A percentile compares a stretch with the other conserved stretches of the same genome.
phyloP scores from a whole-genome alignment of 2,797 vertebrate genomes.

The Miichthys miiuy region DNA sequence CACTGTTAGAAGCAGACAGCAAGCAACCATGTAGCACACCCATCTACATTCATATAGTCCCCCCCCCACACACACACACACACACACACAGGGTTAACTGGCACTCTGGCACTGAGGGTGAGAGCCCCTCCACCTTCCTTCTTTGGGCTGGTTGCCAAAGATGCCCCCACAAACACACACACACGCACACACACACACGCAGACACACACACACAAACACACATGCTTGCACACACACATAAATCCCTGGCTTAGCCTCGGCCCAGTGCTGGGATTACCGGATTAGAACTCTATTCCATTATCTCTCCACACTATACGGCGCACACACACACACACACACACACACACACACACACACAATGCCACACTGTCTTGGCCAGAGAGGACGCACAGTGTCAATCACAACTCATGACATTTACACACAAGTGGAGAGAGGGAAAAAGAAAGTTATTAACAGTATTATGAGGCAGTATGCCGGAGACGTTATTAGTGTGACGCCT shows the following conservation, averaged over 20 bases:
- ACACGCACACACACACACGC: slow-evolving; percentile 38
- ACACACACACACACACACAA: slow-evolving; percentile 44
- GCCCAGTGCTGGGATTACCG: slow-evolving; percentile 87
- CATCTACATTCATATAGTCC: slow-evolving; percentile 58
- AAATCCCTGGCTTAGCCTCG: slow-evolving; percentile 88
- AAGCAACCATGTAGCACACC: slow-evolving; percentile 51
- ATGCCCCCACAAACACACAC: slow-evolving; percentile 63
- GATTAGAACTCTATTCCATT: slow-evolving; percentile 89
- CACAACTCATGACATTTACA: slow-evolving; percentile 71
- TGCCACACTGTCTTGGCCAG: slow-evolving; percentile 60
- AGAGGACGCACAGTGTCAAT: slow-evolving; percentile 67
- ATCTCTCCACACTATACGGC: slow-evolving; percentile 81
- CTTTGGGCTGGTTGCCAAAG: slow-evolving; percentile 72
- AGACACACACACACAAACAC: slow-evolving; percentile 40
- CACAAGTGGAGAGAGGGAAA: slow-evolving; percentile 25
- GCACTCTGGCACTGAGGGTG: slow-evolving; percentile 62
- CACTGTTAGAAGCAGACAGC: slow-evolving; percentile 65
- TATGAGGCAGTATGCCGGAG: neutral
- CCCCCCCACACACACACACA: slow-evolving; percentile 25
- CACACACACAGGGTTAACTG: slow-evolving; percentile 63
- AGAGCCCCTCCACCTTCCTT: slow-evolving; percentile 66
- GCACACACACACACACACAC: slow-evolving; percentile 28
- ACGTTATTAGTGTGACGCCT: slow-evolving; percentile 2
- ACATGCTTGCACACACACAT: slow-evolving; percentile 62
- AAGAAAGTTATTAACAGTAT: slow-evolving; percentile 6